Conservation (phyloP, 2,113 vertebrate species). For the Terrapene triunguis region DNA sequence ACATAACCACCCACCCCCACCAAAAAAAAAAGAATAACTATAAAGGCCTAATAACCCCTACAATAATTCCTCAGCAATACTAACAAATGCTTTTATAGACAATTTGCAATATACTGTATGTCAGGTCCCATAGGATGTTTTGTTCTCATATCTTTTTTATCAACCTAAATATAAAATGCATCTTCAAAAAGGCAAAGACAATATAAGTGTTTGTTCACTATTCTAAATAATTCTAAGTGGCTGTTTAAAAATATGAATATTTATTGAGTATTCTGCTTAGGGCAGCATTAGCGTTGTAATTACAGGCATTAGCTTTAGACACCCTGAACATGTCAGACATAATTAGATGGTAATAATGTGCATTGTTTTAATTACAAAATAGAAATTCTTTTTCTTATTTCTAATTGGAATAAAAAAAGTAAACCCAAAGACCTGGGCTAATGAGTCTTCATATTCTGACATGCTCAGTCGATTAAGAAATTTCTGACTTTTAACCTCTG, state of each 20-base stretch:
- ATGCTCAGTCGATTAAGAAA: background rate
- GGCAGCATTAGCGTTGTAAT: slow-evolving; percentile 45
- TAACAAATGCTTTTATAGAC: slow-evolving; percentile 44
- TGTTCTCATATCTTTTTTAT: background rate
- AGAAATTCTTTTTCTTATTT: slow-evolving; percentile 31
- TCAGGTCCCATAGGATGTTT: slow-evolving; percentile 21
- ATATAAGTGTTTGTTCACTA: background rate
- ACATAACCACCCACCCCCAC: slow-evolving; percentile 18
- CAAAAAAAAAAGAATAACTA: slow-evolving; percentile 40
- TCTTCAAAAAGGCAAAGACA: slow-evolving; percentile 27
- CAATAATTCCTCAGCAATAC: background rate
- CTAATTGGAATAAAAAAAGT: slow-evolving; percentile 53
- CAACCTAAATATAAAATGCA: slow-evolving; percentile 18
- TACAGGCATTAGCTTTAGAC: slow-evolving; percentile 44
- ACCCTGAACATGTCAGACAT: slow-evolving; percentile 70
- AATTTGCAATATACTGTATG: background rate
- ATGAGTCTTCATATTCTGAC: slow-evolving; percentile 6
- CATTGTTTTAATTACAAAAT: slow-evolving; percentile 67
- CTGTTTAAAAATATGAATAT: slow-evolving; percentile 69
- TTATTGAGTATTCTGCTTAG: slow-evolving; percentile 52
- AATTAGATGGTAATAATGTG: slow-evolving; percentile 65
- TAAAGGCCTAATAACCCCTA: slow-evolving; percentile 1
- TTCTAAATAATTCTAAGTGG: slow-evolving; percentile 36
- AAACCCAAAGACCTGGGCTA: background rate
- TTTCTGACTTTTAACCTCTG: background rate